Evolutionary conservation across 2,797 vertebrate species (phyloP), one percentile per base, ranked within the genome.

Genomic region (Betta splendens): DNA sequence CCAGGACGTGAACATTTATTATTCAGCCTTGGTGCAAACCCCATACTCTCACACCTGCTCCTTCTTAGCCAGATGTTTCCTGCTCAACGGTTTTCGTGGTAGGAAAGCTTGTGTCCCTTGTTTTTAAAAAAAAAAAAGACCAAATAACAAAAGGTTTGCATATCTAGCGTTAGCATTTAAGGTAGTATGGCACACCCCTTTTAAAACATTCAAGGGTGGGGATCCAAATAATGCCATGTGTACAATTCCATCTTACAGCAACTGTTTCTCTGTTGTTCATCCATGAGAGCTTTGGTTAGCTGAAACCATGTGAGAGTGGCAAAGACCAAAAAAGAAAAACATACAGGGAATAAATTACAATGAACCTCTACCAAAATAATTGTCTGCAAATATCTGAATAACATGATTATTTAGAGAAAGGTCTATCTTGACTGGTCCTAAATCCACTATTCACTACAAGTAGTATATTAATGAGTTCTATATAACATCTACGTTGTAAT

Each of bases 151-250:
- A 93, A 84, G 91, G 95, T 97, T 98, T 97, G 97, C 96, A 96
- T 96, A 96, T 96, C 94, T 94, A 95, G 95, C 94, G 3, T 98
- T 95, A 97, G 96, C 94, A 94, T 98, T 99, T 99, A 99, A 99
- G 97, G 97, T 98, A 99, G 97, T 96, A 98, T 98, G 97, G 96
- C 97, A 94, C 94, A 92, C 94, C 95, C 94, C 93, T 90, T 91
- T 91, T 83, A 75, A 93, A 94, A 94, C 92, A 93, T 94, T 93
- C 92, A 92, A 93, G 92, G 92, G 91, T 85, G 92, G 92, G 91
- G 89, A 92, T 93, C 92, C 92, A 94, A 93, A 93, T 92, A 94
- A 96, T 91, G 92, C 95, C 89, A 93, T 88, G 86, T 91, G 84
- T 87, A 89, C 85, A 89, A 84, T 87, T 65, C 91, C 92, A 92